Conservation (phyloP, 2,797 vertebrate genomes). For the Chelon auratus region DNA sequence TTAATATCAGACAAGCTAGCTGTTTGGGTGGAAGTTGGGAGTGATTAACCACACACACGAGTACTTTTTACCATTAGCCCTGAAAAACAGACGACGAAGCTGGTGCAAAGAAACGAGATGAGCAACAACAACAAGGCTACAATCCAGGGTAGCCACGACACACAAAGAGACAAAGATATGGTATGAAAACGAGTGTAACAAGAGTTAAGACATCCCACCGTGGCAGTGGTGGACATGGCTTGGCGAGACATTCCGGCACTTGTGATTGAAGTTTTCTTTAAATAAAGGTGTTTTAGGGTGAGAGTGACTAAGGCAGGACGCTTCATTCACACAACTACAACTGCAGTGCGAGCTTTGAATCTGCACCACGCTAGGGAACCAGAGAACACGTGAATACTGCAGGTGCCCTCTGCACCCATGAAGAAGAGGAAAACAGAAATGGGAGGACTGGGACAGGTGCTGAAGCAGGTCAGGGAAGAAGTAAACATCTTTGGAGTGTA, state of each 20-base stretch:
- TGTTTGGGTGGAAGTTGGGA: conserved; percentile 67
- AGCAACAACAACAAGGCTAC: conserved; percentile 51
- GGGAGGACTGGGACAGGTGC: conserved; percentile 50
- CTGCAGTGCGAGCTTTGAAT: conserved; percentile 47
- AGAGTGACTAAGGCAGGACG: conserved; percentile 73
- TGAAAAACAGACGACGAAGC: conserved; percentile 68
- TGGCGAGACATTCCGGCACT: conserved; percentile 86
- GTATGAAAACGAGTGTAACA: conserved; percentile 68
- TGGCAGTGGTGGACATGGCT: conserved; percentile 78
- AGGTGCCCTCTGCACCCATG: conserved; percentile 45
- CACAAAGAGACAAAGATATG: conserved; percentile 45
- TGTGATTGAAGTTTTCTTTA: conserved; percentile 81
- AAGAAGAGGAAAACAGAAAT: conserved; percentile 39
- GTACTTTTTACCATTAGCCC: conserved; percentile 63
- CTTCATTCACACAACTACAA: conserved; percentile 61
- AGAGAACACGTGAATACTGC: conserved; percentile 39
- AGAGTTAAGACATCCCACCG: conserved; percentile 83
- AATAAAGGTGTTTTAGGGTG: conserved; percentile 55
- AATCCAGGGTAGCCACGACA: conserved; percentile 50
- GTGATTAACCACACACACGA: conserved; percentile 68
- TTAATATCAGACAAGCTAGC: conserved; percentile 75
- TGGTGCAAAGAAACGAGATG: conserved; percentile 68
- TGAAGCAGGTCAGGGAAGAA: conserved; percentile 65
- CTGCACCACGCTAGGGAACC: conserved; percentile 32
- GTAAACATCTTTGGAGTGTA: conserved; percentile 80